A percentile compares a stretch with the other conserved stretches of the same genome.
These are phyloP conservation scores for Mesoclemmys tuberculata DNA, from an alignment of 2,113 vertebrate species.

Conservation along the genomic window DNA sequence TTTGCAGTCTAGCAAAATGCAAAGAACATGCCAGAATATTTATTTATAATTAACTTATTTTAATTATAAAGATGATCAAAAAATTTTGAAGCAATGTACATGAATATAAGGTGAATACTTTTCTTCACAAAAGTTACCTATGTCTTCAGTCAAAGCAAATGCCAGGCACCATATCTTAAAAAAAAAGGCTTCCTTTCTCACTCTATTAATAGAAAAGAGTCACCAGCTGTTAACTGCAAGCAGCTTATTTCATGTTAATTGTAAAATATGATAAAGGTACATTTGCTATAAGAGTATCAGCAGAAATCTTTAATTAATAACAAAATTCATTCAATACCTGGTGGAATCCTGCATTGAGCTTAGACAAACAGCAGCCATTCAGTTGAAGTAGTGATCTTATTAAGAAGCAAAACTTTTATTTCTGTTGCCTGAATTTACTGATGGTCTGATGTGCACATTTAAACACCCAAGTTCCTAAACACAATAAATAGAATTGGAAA, in stretches of 20 bases:
- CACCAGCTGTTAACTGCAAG: slow-evolving; percentile 4
- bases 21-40: background rate
- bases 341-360: slow-evolving; percentile 42
- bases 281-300: slow-evolving; percentile 33
- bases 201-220: slow-evolving; percentile 19
- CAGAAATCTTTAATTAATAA: slow-evolving; percentile 49
- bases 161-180: background rate
- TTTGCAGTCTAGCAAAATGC: background rate
- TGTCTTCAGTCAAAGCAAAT: background rate
- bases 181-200: background rate
- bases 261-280: slow-evolving; percentile 49
- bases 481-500: background rate
- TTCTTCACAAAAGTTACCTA: background rate
- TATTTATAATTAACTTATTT: background rate
- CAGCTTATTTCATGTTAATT: slow-evolving; percentile 41
- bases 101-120: background rate
- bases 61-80: background rate
- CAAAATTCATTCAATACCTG: slow-evolving; percentile 28
- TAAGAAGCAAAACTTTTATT: slow-evolving; percentile 46
- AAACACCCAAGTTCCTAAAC: slow-evolving; percentile 1
- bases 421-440: slow-evolving; percentile 46
- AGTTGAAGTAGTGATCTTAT: slow-evolving; percentile 39
- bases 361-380: slow-evolving; percentile 45
- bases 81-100: background rate
- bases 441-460: background rate